Evolutionary conservation across 2,797 vertebrate genomes (phyloP), one percentile per base, ranked within the genome.

Genomic region (Pelochelys cantorii): DNA sequence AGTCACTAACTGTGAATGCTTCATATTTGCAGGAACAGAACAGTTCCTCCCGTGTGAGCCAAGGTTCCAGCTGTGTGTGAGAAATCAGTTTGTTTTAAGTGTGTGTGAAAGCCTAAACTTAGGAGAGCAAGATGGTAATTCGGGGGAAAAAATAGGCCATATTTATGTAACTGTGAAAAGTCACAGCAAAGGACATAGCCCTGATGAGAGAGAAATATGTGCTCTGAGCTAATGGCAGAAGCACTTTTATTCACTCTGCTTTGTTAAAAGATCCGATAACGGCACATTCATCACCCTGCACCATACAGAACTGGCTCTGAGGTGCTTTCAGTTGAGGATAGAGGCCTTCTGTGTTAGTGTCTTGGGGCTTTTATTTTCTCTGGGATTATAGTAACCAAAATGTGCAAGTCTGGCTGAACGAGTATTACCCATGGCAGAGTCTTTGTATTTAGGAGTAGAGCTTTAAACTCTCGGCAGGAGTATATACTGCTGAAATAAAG

Each of bases 151-250:
- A 95, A 94, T 95, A 96, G 94, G 93, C 88, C 95, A 65, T 88
- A 92, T 97, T 97, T 97, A 94, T 88, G 89, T 93, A 92, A 97
- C 91, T 90, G 92, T 59, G 95, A 91, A 94, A 95, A 96, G 91
- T 95, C 92, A 96, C 92, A 95, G 94, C 4, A 3, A 93, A 95
- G 91, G 88, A 85, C 59, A 79, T 11, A 0, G 87, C 83, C 92
- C 90, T 83, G 86, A 27, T 2, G 34, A 88, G 87, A 96, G 89
- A 94, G 88, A 81, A 92, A 88, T 1, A 14, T 52, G 20, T 25
- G 68, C 56, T 92, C 88, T 13, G 83, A 81, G 81, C 95, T 93
- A 91, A 84, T 4, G 5, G 85, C 84, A 81, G 48, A 57, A 3
- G 22, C 0, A 2, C 68, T 89, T 79, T 83, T 62, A 85, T 88